Evolutionary conservation across 1,140 invertebrate species (phyloP).

Genomic region (Mya arenaria): DNA sequence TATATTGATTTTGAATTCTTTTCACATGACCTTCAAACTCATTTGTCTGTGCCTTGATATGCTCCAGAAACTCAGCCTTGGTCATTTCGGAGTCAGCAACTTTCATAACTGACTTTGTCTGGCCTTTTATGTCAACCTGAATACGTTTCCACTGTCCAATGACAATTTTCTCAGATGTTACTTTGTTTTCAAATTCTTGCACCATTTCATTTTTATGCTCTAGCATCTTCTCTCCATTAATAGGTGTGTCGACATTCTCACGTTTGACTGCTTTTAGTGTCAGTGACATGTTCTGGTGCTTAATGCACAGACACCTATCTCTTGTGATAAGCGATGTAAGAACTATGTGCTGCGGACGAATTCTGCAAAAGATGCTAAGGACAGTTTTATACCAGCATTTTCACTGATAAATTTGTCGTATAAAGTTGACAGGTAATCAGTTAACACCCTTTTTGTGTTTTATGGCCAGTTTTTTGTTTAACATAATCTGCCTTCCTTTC

Average conservation of each 20-base stretch:
- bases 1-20: conserved; percentile 39
- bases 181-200: background rate
- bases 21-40: conserved; percentile 38
- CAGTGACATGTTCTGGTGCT: conserved; percentile 49
- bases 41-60: background rate
- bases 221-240: conserved; percentile 33
- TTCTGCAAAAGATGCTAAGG: conserved; percentile 25
- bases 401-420: conserved; percentile 17
- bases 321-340: conserved; percentile 9
- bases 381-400: conserved; percentile 19
- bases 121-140: conserved; percentile 8
- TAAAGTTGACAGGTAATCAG: conserved; percentile 20
- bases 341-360: conserved; percentile 24
- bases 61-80: conserved; percentile 24
- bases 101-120: conserved; percentile 35
- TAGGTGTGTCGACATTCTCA: background rate
- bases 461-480: background rate
- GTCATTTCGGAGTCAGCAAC: conserved; percentile 2
- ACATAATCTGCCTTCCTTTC: conserved; percentile 24
- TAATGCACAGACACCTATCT: conserved; percentile 47
- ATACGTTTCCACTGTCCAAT: conserved; percentile 40
- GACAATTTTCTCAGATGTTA: background rate
- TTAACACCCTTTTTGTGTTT: conserved; percentile 23
- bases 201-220: background rate
- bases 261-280: conserved; percentile 22